phyloP scores from a whole-genome alignment of 2,888 invertebrate species.

The Hoplodrina blanda region DNA sequence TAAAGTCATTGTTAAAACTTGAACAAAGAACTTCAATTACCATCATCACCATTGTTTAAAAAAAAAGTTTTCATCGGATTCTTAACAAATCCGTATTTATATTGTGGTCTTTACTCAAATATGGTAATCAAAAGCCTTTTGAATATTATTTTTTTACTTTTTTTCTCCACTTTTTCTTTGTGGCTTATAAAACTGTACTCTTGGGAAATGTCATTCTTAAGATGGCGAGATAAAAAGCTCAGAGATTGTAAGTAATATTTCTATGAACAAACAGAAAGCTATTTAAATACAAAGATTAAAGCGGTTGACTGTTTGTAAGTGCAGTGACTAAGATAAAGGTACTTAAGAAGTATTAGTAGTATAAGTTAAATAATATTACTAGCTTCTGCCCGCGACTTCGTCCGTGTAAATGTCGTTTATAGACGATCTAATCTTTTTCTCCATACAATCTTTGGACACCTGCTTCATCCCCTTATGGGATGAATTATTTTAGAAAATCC shows the following conservation, averaged over 20 bases:
- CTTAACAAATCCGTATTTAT: slow-evolving; percentile 10
- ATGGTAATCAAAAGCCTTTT: slow-evolving; percentile 51
- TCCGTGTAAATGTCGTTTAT: no score
- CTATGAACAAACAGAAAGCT: slow-evolving; percentile 23
- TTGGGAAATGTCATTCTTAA: slow-evolving; percentile 51
- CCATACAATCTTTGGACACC: no score
- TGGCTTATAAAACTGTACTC: slow-evolving; percentile 45
- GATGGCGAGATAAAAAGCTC: slow-evolving; percentile 36
- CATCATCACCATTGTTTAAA: background rate
- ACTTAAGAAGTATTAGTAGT: no score
- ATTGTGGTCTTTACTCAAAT: slow-evolving; percentile 36
- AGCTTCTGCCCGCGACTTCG: no score
- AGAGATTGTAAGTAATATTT: slow-evolving; percentile 30
- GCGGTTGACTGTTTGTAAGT: background rate
- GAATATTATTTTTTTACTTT: slow-evolving; percentile 17
- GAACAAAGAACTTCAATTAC: slow-evolving; percentile 19
- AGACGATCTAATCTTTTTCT: no score
- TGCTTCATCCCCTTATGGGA: no score
- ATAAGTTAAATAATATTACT: no score
- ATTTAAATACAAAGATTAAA: slow-evolving; percentile 7
- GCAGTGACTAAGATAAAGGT: background rate
- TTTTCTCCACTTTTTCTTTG: slow-evolving; percentile 37
- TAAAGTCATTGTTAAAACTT: background rate
- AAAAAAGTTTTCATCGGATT: background rate
- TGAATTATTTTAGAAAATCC: no score